phyloP scores from a whole-genome alignment of 2,797 vertebrate species.

The Scolopax bukidnonensis region DNA sequence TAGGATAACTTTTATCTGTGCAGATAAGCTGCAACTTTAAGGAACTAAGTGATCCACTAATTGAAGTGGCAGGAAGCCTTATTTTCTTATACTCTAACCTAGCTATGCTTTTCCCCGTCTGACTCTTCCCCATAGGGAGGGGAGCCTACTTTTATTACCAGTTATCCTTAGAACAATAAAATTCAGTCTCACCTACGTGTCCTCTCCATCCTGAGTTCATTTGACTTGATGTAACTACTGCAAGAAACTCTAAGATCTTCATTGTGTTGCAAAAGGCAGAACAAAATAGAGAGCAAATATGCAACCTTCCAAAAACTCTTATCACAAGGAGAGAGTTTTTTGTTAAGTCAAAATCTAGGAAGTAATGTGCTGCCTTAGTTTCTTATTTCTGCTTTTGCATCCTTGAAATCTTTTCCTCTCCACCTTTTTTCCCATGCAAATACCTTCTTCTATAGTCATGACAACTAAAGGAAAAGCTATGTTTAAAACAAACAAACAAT shows the following conservation, averaged over 20 bases:
- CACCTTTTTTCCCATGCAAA: not conserved
- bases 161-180: not conserved
- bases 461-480: not conserved
- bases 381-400: not conserved
- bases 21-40: not conserved
- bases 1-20: not conserved
- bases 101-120: not conserved
- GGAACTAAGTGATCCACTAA: not conserved
- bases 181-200: not conserved
- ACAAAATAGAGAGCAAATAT: not conserved
- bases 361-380: not conserved
- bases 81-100: not conserved
- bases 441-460: not conserved
- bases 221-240: not conserved
- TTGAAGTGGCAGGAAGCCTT: not conserved
- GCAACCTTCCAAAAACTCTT: not conserved
- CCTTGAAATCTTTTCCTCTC: not conserved
- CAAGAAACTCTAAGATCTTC: not conserved
- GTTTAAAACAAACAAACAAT: slow-evolving; percentile 47
- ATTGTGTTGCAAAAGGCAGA: not conserved
- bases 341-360: not conserved
- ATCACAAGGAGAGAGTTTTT: not conserved
- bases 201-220: not conserved
- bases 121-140: not conserved
- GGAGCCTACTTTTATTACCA: not conserved